Evolutionary conservation across 1,140 invertebrate genomes (phyloP).

Genomic region (Diabrotica undecimpunctata): DNA sequence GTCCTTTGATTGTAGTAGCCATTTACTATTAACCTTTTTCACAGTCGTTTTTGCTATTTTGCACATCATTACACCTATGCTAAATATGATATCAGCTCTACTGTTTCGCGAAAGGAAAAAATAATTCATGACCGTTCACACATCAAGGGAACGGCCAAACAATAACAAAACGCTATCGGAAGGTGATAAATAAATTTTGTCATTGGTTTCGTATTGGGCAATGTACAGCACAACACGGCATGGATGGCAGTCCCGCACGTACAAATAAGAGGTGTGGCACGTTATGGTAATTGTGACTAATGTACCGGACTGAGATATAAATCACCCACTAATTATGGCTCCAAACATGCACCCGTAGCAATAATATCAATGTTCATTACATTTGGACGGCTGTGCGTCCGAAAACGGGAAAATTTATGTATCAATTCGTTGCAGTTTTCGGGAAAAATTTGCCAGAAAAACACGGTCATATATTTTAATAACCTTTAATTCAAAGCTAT

Average conservation of each 20-base stretch:
- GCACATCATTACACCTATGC: too few relatives aligned
- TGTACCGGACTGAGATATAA: slow-evolving; percentile 40
- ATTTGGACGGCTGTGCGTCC: slow-evolving; percentile 5
- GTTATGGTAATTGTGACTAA: slow-evolving; percentile 46
- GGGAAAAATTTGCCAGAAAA: not conserved
- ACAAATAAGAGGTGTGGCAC: slow-evolving; percentile 41
- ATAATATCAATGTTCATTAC: slow-evolving; percentile 45
- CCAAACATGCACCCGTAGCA: slow-evolving; percentile 41
- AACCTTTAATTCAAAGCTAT: not conserved
- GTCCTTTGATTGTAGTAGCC: too few relatives aligned
- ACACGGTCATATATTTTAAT: not conserved
- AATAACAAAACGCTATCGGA: slow-evolving; percentile 10
- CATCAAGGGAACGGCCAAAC: not conserved
- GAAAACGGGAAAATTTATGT: not conserved
- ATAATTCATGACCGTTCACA: not conserved
- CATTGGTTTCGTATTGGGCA: slow-evolving; percentile 21
- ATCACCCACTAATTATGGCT: slow-evolving; percentile 41
- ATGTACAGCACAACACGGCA: slow-evolving; percentile 6
- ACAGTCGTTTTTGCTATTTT: too few relatives aligned
- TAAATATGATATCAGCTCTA: too few relatives aligned
- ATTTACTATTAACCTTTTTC: too few relatives aligned
- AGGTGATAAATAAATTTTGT: slow-evolving; percentile 33
- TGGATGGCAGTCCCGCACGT: slow-evolving; percentile 23
- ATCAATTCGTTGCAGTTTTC: not conserved
- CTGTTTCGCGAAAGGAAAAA: too few relatives aligned